These are phyloP conservation scores for Beaufortia kweichowensis DNA, from an alignment of 2,113 vertebrate species.

Conservation along the genomic window DNA sequence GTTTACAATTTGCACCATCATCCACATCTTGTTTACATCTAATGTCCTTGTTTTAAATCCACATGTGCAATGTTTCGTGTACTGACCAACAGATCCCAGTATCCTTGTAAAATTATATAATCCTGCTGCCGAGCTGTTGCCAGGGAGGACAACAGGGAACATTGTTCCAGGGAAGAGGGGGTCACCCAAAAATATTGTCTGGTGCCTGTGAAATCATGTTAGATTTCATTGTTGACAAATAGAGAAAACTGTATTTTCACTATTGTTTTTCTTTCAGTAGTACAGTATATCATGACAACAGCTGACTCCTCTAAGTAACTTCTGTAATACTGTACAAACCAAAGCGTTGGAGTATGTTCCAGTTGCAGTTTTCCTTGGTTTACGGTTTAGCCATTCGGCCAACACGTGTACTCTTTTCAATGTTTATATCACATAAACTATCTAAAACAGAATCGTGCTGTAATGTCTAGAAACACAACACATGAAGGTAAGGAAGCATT, in stretches of 20 bases:
- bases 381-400: no score
- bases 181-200: no score
- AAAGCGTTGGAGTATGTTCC: not conserved
- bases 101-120: not conserved
- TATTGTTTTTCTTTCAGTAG: no score
- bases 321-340: not conserved
- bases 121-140: not conserved
- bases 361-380: not conserved
- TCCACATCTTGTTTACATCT: slow-evolving; percentile 11
- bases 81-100: not conserved
- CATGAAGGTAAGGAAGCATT: not conserved
- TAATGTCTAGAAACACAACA: not conserved
- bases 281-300: no score
- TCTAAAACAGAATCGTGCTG: not conserved
- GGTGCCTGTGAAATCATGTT: no score
- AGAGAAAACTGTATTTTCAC: no score
- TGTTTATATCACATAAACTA: slow-evolving; percentile 1
- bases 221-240: no score
- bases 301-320: not conserved
- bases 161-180: no score
- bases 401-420: not conserved
- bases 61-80: not conserved
- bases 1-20: not conserved
- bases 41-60: not conserved
- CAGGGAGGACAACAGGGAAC: no score